Evolutionary conservation across 2,113 vertebrate genomes (phyloP).

Genomic region (Uria lomvia): DNA sequence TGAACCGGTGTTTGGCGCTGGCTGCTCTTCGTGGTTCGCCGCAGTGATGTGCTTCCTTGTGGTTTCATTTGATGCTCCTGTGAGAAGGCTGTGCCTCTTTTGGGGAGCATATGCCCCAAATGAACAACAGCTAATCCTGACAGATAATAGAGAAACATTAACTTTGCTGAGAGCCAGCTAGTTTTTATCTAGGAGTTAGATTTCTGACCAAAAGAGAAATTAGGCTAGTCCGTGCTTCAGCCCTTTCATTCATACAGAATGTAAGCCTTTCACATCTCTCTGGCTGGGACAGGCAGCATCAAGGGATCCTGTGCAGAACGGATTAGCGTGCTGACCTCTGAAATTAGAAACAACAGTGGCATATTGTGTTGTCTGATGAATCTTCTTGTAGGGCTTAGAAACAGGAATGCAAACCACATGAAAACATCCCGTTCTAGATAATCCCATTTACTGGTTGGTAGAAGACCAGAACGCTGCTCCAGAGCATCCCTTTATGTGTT

Average conservation of each 20-base stretch:
- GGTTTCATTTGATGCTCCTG: background rate
- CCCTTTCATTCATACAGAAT: background rate
- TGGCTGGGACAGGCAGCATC: background rate
- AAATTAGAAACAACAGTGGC: background rate
- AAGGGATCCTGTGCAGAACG: background rate
- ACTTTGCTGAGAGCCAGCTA: background rate
- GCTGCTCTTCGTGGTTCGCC: background rate
- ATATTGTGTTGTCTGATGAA: background rate
- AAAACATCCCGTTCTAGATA: background rate
- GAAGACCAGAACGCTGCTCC: background rate
- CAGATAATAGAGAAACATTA: background rate
- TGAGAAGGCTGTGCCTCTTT: background rate
- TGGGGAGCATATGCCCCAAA: background rate
- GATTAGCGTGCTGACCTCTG: background rate
- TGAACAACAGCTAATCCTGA: background rate
- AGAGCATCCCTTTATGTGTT: background rate
- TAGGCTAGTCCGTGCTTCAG: background rate
- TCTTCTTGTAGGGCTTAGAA: background rate
- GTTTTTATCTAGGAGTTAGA: background rate
- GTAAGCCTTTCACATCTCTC: background rate
- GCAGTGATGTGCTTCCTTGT: background rate
- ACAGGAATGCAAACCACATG: background rate
- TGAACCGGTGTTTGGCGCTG: background rate
- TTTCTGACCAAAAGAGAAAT: background rate
- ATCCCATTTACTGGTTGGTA: background rate